Base-by-base conservation (phyloP, 2,113 vertebrate genomes). In the Lontra canadensis region DNA sequence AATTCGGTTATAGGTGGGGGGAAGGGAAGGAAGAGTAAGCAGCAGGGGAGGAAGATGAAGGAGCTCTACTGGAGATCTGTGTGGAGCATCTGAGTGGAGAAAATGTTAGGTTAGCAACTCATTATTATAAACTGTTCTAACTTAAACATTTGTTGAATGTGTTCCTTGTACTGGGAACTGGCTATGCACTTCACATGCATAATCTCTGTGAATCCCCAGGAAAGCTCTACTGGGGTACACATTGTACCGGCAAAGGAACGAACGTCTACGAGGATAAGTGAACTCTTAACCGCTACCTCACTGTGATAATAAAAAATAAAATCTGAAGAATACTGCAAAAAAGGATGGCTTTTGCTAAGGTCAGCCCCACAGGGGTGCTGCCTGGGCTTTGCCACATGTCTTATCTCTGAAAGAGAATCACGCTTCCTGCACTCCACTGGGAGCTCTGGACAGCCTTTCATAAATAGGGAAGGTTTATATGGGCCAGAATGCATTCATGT, bases 401-500 rank as follows among this genome's bases (percentile, higher is more conserved):
- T 73, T 42, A 5, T 55, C 42, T 44, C 7, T 12, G 23, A 71
- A 39, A 74, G 74, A 79, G n/a, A 78, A 31, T 59, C 42, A 49
- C 6, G 23, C 2, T 15, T 10, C 55, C 2, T 61, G 52, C 15
- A 17, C 4, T 42, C 34, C 25, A 23, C 26, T 23, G 20, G 57
- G 31, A 83, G 36, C 34, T 80, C 57, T 55, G 39, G 55, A 76
- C 14, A n/a, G 7, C 36, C 20, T 87, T 88, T 15, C 57, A 26
- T 59, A 71, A 81, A 83, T 1, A 4, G n/a, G 42, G 39, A 44
- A 80, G 55, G 31, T 55, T 67, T 82, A 10, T 65, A 47, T 71
- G 49, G 83, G 47, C 13, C 0, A 2, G 13, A 9, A 44, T 21
- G 26, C 7, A 17, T 39, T 31, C 52, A 14, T 0, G 2, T 4